Evolutionary conservation across 2,888 invertebrate genomes (phyloP), one percentile per base, ranked within the genome.

Genomic region (Seira sanloemensis): DNA sequence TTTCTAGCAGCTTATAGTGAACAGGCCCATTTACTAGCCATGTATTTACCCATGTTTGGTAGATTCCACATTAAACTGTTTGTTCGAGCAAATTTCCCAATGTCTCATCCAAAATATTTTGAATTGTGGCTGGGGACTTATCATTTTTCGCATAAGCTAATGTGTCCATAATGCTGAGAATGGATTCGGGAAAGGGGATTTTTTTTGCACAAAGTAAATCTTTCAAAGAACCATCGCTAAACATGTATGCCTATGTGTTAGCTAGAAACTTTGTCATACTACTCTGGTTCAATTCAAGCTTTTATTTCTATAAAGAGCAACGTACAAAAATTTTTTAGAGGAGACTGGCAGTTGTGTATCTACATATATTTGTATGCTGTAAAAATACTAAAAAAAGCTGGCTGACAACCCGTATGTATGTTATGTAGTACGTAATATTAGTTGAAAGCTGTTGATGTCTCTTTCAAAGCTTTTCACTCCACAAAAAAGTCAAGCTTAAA

Each of bases 381-480:
- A 18, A 58, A 58, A 58, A 58, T 58, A 58, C 21, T 62, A 62
- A 62, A 62, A 62, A 62, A 62, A 62, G 21, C 62, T 9, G 62
- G 23, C 62, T 62, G 62, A 62, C 62, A 23, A 62, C 62, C 19
- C 62, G 65, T 7, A 81, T 72, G 72, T 65, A 72, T 68, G 67
- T 65, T 69, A 79, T 50, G 65, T 50, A 74, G 21, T 21, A 54
- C 67, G 68, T 82, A 58, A 62, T 62, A 21, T 62, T 62, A 62
- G 62, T 62, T 65, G 76, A 82, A 54, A 77, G 27, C 68, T 77
- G 76, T 82, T 82, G 82, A 82, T 82, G 76, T 82, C 76, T 77
- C 67, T 77, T 77, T 82, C 82, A 82, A 77, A 66, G 50, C 76
- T 81, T 77, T 77, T 82, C 82, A 76, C 50, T 69, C 75, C 46